phyloP scores from a whole-genome alignment of 2,113 vertebrate species.

The Phalacrocorax aristotelis region DNA sequence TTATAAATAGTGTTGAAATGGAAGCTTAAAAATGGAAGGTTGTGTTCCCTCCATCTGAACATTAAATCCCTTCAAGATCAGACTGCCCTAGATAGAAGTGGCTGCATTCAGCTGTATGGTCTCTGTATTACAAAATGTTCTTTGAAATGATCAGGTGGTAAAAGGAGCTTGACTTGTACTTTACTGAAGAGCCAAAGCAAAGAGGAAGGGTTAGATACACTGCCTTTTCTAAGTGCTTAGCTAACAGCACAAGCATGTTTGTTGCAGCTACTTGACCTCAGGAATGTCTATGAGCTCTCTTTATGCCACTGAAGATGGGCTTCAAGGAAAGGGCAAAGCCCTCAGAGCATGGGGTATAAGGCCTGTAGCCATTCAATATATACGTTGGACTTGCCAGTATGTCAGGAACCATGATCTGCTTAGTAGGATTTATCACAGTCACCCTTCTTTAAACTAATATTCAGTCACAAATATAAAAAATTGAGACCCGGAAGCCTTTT shows the following conservation, averaged over 20 bases:
- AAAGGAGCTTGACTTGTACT: constrained; percentile 18
- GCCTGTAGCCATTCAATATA: background rate
- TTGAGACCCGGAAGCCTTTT: background rate
- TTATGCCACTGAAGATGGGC: background rate
- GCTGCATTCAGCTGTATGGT: background rate
- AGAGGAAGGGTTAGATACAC: constrained; percentile 3
- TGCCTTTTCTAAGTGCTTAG: background rate
- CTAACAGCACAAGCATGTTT: background rate
- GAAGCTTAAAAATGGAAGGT: constrained; percentile 57
- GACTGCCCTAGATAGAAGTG: constrained; percentile 42
- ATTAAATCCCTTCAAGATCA: constrained; percentile 55
- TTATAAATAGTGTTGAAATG: constrained; percentile 41
- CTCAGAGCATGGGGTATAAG: background rate
- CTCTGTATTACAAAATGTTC: constrained; percentile 39
- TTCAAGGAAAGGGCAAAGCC: background rate
- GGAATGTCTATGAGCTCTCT: background rate
- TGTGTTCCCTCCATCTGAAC: constrained; percentile 25
- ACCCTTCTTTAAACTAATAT: background rate
- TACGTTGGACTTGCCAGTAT: rapidly evolving
- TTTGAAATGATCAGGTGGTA: background rate
- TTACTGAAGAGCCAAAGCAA: background rate
- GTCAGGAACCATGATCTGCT: background rate
- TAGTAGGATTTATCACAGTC: background rate
- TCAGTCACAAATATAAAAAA: background rate
- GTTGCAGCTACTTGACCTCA: background rate